phyloP scores from a whole-genome alignment of 2,888 invertebrate species.

The Neuroscelio doddi region DNA sequence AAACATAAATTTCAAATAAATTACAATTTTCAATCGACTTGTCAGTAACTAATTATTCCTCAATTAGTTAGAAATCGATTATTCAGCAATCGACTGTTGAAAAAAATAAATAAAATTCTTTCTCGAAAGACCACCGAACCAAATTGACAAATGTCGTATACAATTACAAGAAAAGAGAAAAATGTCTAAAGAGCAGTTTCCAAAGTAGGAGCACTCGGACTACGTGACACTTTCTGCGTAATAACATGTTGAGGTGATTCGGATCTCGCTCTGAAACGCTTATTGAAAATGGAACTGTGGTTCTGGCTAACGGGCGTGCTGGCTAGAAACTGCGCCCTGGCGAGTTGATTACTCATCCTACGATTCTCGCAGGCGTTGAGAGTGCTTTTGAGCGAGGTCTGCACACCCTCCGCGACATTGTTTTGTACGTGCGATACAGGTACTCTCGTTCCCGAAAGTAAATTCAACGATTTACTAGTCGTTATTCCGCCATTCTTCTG shows the following conservation, averaged over 20 bases:
- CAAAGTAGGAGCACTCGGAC: constrained; percentile 67
- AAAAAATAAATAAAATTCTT: too few species aligned
- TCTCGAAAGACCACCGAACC: too few species aligned
- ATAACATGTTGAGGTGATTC: constrained; percentile 64
- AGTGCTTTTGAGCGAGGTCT: neutral
- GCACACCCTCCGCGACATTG: constrained; percentile 13
- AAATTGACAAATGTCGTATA: too few species aligned
- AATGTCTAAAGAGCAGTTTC: constrained; percentile 66
- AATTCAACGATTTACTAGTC: constrained; percentile 27
- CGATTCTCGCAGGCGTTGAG: constrained; percentile 59
- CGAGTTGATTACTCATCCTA: constrained; percentile 64
- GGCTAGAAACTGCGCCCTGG: constrained; percentile 66
- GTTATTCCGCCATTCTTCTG: constrained; percentile 14
- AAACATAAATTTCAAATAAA: too few species aligned
- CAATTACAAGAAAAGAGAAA: constrained; percentile 2
- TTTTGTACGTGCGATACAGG: constrained; percentile 38
- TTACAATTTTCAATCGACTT: too few species aligned
- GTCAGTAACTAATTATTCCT: too few species aligned
- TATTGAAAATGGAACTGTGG: constrained; percentile 54
- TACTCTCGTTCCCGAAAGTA: constrained; percentile 27
- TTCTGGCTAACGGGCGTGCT: constrained; percentile 48
- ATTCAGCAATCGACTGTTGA: neutral
- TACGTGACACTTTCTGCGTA: constrained; percentile 62
- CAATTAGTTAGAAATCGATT: neutral
- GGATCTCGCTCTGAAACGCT: constrained; percentile 65